Evolutionary conservation across 1,140 invertebrate species (phyloP), one percentile per base, ranked within the genome.

Genomic region (Cydia amplana): DNA sequence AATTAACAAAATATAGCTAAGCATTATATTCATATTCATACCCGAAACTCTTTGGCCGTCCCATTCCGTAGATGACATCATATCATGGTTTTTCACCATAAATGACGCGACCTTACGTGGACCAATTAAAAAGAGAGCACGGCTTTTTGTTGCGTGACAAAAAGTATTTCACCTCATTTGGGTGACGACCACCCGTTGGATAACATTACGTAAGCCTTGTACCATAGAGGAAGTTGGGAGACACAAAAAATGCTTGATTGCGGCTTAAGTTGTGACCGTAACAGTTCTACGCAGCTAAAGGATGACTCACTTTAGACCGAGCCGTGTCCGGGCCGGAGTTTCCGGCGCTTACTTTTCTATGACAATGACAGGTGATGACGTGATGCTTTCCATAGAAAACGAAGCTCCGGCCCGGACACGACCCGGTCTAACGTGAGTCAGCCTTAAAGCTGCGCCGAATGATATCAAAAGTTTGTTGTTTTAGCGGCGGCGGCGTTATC

Each of bases 71-170:
- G 79, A 84, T 90, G 87, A 90, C 85, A 90, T 90, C 88, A 90
- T 82, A 75, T 76, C 75, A 79, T 82, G 73, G 82, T 85, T 89
- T 90, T 88, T 85, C 82, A 80, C 79, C 73, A 81, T 80, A 83
- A 77, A 82, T 85, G 81, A 87, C 80, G 82, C 46, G 80, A 82
- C 79, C 80, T 82, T 77, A 83, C 87, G 85, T 87, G 87, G 80
- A 79, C 83, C 80, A 75, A 85, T 86, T 82, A 86, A 83, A 90
- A 89, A 87, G 87, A 89, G 88, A 90, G 87, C 86, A 83, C 72
- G 18, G 73, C 81, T 88, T 88, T 87, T 87, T 83, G 75, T 72
- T 18, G 1, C 65, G 65, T 20, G 65, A 70, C 18, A 70, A 70
- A 70, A 70, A 70, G n/a, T 36, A 67, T 36, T 36, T 70, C 65